Evolutionary conservation across 2,797 vertebrate species (phyloP).

Genomic region (Hozukius guyotensis): DNA sequence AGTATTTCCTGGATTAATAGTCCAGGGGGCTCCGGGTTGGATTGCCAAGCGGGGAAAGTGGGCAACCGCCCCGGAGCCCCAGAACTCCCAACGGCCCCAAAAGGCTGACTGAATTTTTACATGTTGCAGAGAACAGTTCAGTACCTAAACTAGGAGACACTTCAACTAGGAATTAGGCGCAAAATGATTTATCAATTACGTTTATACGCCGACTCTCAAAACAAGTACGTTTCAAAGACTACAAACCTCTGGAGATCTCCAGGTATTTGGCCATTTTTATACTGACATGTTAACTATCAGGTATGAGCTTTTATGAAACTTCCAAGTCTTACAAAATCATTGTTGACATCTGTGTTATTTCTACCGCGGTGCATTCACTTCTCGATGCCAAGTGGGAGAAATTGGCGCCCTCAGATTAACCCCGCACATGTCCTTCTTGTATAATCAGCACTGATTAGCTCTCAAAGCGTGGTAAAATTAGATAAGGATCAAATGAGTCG

Average conservation of each 20-base stretch:
- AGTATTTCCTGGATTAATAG: slow-evolving; percentile 38
- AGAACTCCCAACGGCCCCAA: neutral
- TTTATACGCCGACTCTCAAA: no score
- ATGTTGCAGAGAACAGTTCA: neutral
- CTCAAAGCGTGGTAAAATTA: neutral
- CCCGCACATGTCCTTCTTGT: neutral
- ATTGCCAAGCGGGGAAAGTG: neutral
- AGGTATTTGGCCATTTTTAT: neutral
- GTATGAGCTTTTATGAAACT: neutral
- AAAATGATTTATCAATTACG: neutral
- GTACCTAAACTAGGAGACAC: neutral
- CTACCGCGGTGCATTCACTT: accelerated
- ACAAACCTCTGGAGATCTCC: neutral
- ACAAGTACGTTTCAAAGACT: neutral
- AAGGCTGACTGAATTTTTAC: neutral
- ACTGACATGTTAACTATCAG: neutral
- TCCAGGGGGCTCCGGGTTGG: neutral
- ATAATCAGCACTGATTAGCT: neutral
- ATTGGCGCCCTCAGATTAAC: neutral
- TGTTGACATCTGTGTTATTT: neutral
- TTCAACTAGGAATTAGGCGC: neutral
- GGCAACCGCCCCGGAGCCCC: neutral
- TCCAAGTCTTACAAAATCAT: neutral
- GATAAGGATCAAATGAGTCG: neutral
- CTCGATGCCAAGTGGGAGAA: no score